Percentiles rank a stretch among this genome's conserved stretches.
phyloP scores from a whole-genome alignment of 64 coral and sea anemone species.

The Stichodactyla helianthus region DNA sequence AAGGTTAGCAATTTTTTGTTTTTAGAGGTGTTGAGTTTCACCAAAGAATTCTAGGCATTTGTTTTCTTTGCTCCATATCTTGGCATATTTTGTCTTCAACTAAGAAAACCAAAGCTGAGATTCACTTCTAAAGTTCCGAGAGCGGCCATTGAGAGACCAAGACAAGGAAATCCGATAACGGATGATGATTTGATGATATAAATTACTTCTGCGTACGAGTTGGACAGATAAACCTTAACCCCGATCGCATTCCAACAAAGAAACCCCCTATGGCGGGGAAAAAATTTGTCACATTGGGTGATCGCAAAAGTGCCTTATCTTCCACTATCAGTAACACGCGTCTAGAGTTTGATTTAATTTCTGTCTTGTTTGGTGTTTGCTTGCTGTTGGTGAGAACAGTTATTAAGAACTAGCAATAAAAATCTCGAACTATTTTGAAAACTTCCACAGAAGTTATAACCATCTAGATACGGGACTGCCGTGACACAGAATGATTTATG shows the following conservation, averaged over 20 bases:
- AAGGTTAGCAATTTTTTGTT: background rate
- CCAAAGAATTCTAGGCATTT: conserved; percentile 10
- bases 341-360: conserved; percentile 10
- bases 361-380: conserved; percentile 18
- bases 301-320: background rate
- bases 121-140: conserved; percentile 13
- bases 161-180: conserved; percentile 1
- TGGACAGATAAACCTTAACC: conserved; percentile 5
- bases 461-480: background rate
- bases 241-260: conserved; percentile 8
- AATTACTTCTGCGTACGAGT: conserved; percentile 16
- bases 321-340: conserved; percentile 7
- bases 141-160: background rate
- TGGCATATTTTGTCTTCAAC: conserved; percentile 3
- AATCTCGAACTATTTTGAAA: background rate
- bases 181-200: conserved; percentile 26
- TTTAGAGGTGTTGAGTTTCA: background rate
- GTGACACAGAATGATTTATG: conserved; percentile 3
- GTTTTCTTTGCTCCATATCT: background rate
- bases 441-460: background rate
- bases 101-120: background rate
- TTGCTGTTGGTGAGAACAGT: conserved; percentile 6
- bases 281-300: conserved; percentile 2
- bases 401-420: conserved; percentile 6
- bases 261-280: conserved; percentile 13